These are phyloP conservation scores for Meandrina meandrites DNA, from an alignment of 92 coral and sea anemone species.

Conservation along the genomic window DNA sequence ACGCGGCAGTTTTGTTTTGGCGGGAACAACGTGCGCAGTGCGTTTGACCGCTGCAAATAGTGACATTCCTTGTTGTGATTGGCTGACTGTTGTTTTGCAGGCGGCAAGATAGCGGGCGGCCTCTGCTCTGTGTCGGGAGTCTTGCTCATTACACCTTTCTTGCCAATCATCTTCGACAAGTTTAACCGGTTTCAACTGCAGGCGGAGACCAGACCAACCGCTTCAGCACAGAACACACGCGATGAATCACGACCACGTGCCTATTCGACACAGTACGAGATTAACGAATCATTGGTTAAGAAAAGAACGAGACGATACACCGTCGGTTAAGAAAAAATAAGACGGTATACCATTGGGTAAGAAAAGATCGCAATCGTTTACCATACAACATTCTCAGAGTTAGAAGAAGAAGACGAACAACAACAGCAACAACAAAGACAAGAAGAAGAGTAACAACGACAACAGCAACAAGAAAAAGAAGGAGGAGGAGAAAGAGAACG, in stretches of 20 bases:
- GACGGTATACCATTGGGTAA: slow-evolving; percentile 5
- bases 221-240: neutral
- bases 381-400: neutral
- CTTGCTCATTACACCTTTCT: slow-evolving; percentile 39
- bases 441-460: too few species aligned
- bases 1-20: too few species aligned
- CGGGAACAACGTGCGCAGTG: too few species aligned
- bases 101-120: slow-evolving; percentile 31
- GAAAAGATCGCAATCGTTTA: neutral
- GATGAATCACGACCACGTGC: neutral
- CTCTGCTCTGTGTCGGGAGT: slow-evolving; percentile 39
- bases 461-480: too few species aligned
- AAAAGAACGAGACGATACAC: slow-evolving; percentile 20
- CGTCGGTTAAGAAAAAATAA: neutral
- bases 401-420: neutral
- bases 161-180: slow-evolving; percentile 44
- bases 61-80: neutral
- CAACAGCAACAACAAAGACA: too few species aligned
- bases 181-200: slow-evolving; percentile 39
- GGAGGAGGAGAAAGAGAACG: too few species aligned
- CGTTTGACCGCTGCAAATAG: too few species aligned
- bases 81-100: slow-evolving; percentile 13
- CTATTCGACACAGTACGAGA: neutral
- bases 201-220: neutral
- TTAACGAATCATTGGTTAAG: neutral